These are phyloP conservation scores for Urocynchramus pylzowi DNA, from an alignment of 2,113 vertebrate species.

Conservation along the genomic window DNA sequence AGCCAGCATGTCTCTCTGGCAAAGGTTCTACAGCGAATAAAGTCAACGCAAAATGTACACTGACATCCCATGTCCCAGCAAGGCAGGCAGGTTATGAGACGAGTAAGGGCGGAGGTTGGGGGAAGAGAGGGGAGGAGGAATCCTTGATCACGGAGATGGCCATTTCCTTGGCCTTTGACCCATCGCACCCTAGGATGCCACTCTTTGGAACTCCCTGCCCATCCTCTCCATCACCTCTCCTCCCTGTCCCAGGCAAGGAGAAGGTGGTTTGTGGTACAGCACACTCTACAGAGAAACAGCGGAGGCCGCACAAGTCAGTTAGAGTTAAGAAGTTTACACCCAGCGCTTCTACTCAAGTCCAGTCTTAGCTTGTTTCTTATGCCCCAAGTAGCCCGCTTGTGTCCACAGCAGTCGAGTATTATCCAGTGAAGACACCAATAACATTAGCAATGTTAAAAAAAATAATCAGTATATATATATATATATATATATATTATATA, in stretches of 20 bases:
- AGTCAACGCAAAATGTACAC: constrained; percentile 63
- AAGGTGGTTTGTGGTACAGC: constrained; percentile 59
- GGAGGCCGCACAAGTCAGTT: constrained; percentile 61
- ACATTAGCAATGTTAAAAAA: constrained; percentile 81
- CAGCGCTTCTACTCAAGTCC: constrained; percentile 66
- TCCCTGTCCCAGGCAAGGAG: constrained; percentile 47
- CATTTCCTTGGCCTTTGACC: constrained; percentile 68
- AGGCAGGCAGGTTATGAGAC: constrained; percentile 60
- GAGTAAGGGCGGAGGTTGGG: constrained; percentile 41
- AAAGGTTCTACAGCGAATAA: constrained; percentile 38
- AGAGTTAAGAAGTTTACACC: constrained; percentile 65
- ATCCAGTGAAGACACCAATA: constrained; percentile 84
- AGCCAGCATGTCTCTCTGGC: constrained; percentile 2
- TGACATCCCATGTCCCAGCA: constrained; percentile 60
- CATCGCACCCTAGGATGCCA: constrained; percentile 60
- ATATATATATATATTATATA: constrained; percentile 40
- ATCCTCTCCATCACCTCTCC: constrained; percentile 53
- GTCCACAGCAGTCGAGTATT: constrained; percentile 82
- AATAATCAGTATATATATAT: constrained; percentile 74
- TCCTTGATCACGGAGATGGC: constrained; percentile 52
- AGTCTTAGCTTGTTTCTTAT: constrained; percentile 66
- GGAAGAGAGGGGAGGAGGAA: constrained; percentile 53
- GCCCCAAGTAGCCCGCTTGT: constrained; percentile 71
- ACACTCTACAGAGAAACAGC: constrained; percentile 60
- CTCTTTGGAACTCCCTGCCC: constrained; percentile 64